Evolutionary conservation across 2,797 vertebrate genomes (phyloP).

Genomic region (Meriones psammophilus): DNA sequence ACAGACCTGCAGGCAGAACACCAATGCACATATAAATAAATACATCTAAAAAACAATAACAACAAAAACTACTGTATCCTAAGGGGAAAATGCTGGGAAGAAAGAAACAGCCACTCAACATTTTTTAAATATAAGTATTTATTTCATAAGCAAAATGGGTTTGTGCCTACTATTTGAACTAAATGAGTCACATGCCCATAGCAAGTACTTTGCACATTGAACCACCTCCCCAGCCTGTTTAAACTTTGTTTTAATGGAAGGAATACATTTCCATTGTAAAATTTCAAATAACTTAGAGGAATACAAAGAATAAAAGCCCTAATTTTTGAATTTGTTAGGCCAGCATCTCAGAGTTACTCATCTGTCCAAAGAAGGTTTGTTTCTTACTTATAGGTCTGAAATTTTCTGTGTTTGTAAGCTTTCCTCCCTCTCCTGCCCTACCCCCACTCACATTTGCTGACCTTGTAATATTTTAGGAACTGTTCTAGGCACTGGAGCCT

Average conservation of each 20-base stretch:
- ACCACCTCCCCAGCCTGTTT: background rate
- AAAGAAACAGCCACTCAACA: background rate
- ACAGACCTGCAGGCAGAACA: background rate
- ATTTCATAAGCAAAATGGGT: background rate
- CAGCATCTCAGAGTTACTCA: background rate
- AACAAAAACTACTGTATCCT: background rate
- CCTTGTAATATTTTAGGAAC: background rate
- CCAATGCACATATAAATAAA: background rate
- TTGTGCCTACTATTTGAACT: background rate
- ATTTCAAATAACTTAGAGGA: background rate
- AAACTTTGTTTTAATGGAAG: background rate
- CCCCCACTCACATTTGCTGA: background rate
- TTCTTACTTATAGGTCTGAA: background rate
- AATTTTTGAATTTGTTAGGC: background rate
- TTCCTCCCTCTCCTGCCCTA: background rate
- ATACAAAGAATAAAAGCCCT: background rate
- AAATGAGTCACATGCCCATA: background rate
- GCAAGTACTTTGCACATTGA: background rate
- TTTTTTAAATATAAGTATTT: background rate
- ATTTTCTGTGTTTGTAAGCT: background rate
- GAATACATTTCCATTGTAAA: background rate
- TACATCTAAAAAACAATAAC: background rate
- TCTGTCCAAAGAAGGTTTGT: background rate
- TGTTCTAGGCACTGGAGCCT: background rate
- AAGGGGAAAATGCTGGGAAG: background rate